These are phyloP conservation scores for Slavum lentiscoides DNA, from an alignment of 2,888 invertebrate genomes.

Conservation along the genomic window DNA sequence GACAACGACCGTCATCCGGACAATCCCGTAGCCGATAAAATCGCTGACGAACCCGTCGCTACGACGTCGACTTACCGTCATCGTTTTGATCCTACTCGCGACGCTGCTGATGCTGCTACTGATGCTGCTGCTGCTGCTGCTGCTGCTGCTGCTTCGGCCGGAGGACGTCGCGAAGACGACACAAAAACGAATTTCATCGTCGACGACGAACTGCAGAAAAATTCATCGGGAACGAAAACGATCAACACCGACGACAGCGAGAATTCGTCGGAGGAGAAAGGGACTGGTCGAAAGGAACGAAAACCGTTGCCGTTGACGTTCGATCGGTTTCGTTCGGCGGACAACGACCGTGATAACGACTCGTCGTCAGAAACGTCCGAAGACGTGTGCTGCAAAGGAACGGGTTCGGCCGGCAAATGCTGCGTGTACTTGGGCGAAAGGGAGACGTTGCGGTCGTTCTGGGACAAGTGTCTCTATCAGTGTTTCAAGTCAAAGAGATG, in stretches of 20 bases:
- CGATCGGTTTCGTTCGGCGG: conserved; percentile 10
- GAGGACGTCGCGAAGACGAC: background rate
- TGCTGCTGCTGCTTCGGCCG: no score
- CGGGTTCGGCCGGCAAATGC: background rate
- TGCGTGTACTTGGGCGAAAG: conserved; percentile 36
- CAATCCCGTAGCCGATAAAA: no score
- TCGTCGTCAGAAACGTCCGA: conserved; percentile 27
- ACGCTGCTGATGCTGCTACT: no score
- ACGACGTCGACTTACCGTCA: background rate
- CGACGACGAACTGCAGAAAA: background rate
- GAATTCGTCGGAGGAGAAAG: conserved; percentile 40
- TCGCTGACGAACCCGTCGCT: no score
- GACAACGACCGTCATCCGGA: background rate
- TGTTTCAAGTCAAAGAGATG: conserved; percentile 45
- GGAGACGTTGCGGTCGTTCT: conserved; percentile 39
- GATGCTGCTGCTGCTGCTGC: no score
- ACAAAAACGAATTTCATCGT: background rate
- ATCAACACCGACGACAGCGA: conserved; percentile 31
- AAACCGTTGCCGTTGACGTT: conserved; percentile 40
- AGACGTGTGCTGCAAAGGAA: background rate
- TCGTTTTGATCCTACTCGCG: no score
- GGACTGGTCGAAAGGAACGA: conserved; percentile 13
- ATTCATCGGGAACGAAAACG: background rate
- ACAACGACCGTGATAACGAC: conserved; percentile 38
- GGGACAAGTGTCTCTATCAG: conserved; percentile 45